phyloP scores from a whole-genome alignment of 2,113 vertebrate species.

The Poeciliopsis turrubarensis region DNA sequence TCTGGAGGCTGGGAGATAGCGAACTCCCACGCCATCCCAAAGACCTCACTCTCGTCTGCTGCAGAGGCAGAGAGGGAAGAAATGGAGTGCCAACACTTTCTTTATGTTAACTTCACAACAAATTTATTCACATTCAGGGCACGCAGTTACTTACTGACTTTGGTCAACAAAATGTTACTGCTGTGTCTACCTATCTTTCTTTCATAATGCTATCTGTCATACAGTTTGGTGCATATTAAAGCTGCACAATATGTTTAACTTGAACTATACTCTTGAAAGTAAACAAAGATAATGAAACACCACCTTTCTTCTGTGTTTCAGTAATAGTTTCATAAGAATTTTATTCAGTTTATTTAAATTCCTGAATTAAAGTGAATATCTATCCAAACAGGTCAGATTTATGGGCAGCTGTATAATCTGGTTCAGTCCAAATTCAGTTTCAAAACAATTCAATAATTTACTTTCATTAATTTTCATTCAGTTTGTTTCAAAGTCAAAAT shows the following conservation, averaged over 20 bases:
- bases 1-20: constrained; percentile 85
- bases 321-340: not conserved
- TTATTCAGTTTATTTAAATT: not conserved
- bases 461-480: not conserved
- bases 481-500: not conserved
- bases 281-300: not conserved
- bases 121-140: constrained; percentile 76
- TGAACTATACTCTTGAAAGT: not conserved
- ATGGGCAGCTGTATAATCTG: not conserved
- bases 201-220: constrained; percentile 7
- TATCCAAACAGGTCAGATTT: not conserved
- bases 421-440: not conserved
- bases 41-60: constrained; percentile 80
- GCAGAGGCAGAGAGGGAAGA: constrained; percentile 65
- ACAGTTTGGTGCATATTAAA: not conserved
- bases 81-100: constrained; percentile 76
- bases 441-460: not conserved
- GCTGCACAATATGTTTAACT: not conserved
- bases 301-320: not conserved
- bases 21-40: constrained; percentile 81
- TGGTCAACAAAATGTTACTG: constrained; percentile 61
- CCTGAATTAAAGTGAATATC: not conserved
- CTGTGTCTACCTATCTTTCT: constrained; percentile 20
- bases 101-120: constrained; percentile 79
- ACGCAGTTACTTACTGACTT: constrained; percentile 66